Base-by-base conservation (phyloP, 2,113 vertebrate genomes). In the Psilopogon haemacephalus region DNA sequence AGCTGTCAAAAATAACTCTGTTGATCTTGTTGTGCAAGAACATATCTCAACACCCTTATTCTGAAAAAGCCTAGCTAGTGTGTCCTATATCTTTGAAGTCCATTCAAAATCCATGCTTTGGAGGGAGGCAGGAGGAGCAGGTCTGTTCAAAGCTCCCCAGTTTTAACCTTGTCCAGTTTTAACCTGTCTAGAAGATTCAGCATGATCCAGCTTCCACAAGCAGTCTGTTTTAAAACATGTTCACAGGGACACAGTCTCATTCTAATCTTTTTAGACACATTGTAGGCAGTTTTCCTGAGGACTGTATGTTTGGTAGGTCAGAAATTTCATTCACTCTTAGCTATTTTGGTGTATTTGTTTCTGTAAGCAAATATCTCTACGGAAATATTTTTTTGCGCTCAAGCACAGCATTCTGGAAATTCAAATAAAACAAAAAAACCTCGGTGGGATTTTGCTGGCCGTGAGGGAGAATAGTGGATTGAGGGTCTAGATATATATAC, bases 31-130 rank as follows among this genome's bases (percentile, higher is more conserved):
- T 95, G 80, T 59, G 21, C 16, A 70, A 32, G 9, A 40, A 17
- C 15, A 9, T 32, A 67, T 62, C 14, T 21, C 60, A 56, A 16
- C 2, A 0, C 8, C 18, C 13, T 6, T 21, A 0, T 54, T 79
- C 50, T 80, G 32, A 32, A 86, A 91, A 60, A 72, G 5, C 26
- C 33, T 71, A 46, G 10, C 8, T 6, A 18, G 54, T 50, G 16
- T n/a, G 81, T 78, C 2, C 1, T 46, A 14, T 2, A 6, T n/a
- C 14, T 72, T 54, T 72, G 42, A 84, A n/a, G 9, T 1, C 26
- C 15, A 3, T 38, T 72, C 38, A 76, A 21, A 82, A 80, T 33
- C 69, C 27, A 11, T 48, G 28, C 55, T 94, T 70, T 79, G 19
- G 12, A 17, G 23, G 10, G 37, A 65, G 33, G 15, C 32, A 28